Conservation (phyloP, 2,797 vertebrate genomes). For the Macrochelys suwanniensis region DNA sequence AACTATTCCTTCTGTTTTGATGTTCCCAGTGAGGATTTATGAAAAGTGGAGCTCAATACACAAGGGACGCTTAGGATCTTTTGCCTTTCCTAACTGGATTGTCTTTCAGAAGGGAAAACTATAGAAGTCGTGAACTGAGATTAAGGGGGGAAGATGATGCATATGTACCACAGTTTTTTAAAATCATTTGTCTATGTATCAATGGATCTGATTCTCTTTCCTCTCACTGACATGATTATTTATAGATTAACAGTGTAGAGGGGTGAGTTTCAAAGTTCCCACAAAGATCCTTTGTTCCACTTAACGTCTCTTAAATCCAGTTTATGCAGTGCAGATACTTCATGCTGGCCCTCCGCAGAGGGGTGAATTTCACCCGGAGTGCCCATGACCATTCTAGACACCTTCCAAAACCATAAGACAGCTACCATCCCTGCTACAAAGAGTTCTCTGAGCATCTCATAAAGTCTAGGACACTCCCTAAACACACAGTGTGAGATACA, state of each 20-base stretch:
- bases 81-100: not conserved
- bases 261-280: not conserved
- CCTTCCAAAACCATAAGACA: too few relatives aligned
- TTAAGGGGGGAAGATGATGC: not conserved
- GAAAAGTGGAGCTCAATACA: not conserved
- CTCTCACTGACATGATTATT: not conserved
- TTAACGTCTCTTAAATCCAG: not conserved
- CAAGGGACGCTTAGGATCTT: not conserved
- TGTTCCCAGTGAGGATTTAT: not conserved
- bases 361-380: not conserved
- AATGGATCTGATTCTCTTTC: not conserved
- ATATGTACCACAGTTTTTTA: not conserved
- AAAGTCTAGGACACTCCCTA: too few relatives aligned
- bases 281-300: not conserved
- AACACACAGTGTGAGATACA: too few relatives aligned
- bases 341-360: not conserved
- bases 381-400: too few relatives aligned
- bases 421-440: not conserved
- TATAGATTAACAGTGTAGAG: not conserved
- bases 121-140: not conserved
- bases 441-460: not conserved
- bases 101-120: not conserved
- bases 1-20: not conserved
- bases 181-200: not conserved
- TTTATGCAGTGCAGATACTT: not conserved